Base-by-base conservation (phyloP, 2,113 vertebrate genomes). In the Hippotragus niger region DNA sequence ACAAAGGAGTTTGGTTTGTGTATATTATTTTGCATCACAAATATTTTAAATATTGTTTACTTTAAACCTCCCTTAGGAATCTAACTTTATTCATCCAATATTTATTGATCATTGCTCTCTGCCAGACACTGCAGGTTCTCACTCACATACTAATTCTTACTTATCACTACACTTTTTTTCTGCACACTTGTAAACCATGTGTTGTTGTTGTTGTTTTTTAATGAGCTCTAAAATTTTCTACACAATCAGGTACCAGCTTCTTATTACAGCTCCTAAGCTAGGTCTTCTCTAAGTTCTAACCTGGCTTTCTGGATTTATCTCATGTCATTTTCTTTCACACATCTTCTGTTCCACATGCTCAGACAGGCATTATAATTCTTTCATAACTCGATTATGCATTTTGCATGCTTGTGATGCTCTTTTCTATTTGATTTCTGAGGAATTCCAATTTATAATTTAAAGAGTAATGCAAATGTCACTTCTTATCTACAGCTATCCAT, bases 401-500 rank as follows among this genome's bases (percentile, higher is more conserved):
- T 95, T 78, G 23, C 43, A 27, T 53, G 23, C 27, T 15, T 62
- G 0, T 19, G 23, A 74, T 80, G 21, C 52, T 90, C 33, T 85
- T 83, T 87, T 31, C 74, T 80, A n/a, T 83, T 80, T 82, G 74
- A 90, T 96, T 67, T 58, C n/a, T 43, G 21, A 62, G 16, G 47
- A 92, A 88, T 88, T 90, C 52, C 52, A 84, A 84, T 17, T 94
- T 45, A 55, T 87, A 90, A 80, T 57, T 80, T 94, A 93, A 90
- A 97, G 27, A 90, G 16, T 36, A 95, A 86, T 67, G 92, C 81
- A 90, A 92, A 88, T 88, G 85, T 33, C 84, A 95, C 74, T 89
- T 84, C 78, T 55, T 97, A 17, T 95, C 76, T 89, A 62, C 11
- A 16, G 82, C 50, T 96, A 36, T 45, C 40, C 33, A 57, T 92